Evolutionary conservation across 2,888 invertebrate genomes (phyloP).

Genomic region (Drosophila basisetae): DNA sequence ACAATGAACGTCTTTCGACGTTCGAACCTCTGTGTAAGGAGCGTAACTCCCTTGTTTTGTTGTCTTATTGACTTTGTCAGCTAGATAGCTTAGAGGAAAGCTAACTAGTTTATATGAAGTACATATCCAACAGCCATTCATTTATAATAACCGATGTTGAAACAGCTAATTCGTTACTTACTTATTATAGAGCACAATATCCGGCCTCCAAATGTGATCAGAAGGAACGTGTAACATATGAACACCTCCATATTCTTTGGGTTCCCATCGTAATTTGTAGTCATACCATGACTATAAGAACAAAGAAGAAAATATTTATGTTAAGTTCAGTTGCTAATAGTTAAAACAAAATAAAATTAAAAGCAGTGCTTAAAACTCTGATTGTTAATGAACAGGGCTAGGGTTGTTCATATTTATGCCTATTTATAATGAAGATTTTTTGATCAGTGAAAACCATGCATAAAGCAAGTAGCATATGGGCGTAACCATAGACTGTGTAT

Average conservation of each 20-base stretch:
- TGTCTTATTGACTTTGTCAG: neutral
- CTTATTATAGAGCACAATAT: conserved; percentile 94
- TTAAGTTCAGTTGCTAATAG: neutral
- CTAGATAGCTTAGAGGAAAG: neutral
- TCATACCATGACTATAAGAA: conserved; percentile 91
- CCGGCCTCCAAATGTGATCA: conserved; percentile 93
- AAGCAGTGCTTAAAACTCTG: neutral
- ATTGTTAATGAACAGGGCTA: neutral
- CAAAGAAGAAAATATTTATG: conserved; percentile 6
- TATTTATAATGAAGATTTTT: neutral
- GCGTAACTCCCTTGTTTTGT: neutral
- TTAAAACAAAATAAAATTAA: neutral
- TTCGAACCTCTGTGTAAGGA: neutral
- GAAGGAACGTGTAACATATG: conserved; percentile 94
- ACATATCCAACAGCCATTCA: conserved; percentile 6
- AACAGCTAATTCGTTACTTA: conserved; percentile 84
- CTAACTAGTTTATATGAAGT: neutral
- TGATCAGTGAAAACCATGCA: neutral
- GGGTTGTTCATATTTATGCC: neutral
- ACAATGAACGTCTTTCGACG: neutral
- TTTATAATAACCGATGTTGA: neutral
- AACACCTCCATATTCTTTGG: conserved; percentile 93
- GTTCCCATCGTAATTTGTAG: conserved; percentile 94
- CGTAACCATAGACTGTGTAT: neutral
- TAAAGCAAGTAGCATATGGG: no score